Base-by-base conservation (phyloP, 2,113 vertebrate species). In the Cebidichthys violaceus region DNA sequence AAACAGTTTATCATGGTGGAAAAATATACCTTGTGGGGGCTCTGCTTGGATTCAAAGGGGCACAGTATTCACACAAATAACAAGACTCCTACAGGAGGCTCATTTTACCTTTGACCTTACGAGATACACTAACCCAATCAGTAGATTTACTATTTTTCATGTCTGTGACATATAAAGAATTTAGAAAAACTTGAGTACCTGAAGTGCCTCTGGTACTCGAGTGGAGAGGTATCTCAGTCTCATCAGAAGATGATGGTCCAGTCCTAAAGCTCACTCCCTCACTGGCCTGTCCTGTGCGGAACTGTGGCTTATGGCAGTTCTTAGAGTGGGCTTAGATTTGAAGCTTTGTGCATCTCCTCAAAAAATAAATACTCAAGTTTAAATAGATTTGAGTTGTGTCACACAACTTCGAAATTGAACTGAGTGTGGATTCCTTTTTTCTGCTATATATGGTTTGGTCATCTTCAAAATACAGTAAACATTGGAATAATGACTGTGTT, bases 1-100 rank as follows among this genome's bases (percentile, higher is more conserved):
- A 88, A 92, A 89, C 73, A 57, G 31, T 88, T 84, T 65, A 85
- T 89, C 69, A 70, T 65, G 35, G 68, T 70, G 78, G 62, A 82
- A 90, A 92, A 87, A 87, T 66, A 84, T 85, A 75, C 89, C 78
- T 84, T 61, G 52, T 60, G 43, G 17, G 66, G 70, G 55, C 33
- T 45, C 57, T 72, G n/a, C 60, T 84, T 83, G 69, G 62, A 88
- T 83, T 79, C 20, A 37, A 75, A 72, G 20, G 52, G 59, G 47
- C 66, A 61, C 24, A 82, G 39, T 17, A 29, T 52, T 79, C 54
- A 67, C 62, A 77, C 24, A 83, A 55, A 83, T 39, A 70, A 45
- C 9, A 81, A 18, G 27, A 62, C 65, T 66, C 22, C 31, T 75
- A 54, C n/a, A 65, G 54, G 41, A 82, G 57, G 59, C 65, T 75